Percentiles rank a stretch among this genome's conserved stretches.
Evolutionary conservation across 2,797 vertebrate species (phyloP).

Genomic region (Hypotaenidia philippensis): DNA sequence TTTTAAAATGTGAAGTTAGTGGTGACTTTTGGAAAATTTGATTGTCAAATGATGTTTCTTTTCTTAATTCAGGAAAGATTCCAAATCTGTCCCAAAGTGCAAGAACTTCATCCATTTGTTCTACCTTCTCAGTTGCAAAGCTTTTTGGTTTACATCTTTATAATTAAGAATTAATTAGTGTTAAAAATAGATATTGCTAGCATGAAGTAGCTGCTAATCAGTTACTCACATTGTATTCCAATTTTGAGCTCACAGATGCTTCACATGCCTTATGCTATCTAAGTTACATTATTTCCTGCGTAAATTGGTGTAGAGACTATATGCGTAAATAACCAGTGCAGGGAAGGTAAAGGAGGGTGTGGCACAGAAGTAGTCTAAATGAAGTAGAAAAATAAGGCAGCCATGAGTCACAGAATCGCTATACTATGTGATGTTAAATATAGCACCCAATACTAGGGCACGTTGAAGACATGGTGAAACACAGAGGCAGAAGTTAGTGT

Average conservation of each 20-base stretch:
- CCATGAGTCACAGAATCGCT: not conserved
- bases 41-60: not conserved
- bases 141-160: not conserved
- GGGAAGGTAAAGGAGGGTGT: not conserved
- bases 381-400: not conserved
- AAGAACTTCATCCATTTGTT: not conserved
- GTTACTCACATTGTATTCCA: not conserved
- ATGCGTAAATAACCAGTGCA: not conserved
- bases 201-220: not conserved
- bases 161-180: not conserved
- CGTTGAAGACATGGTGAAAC: not conserved
- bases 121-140: not conserved
- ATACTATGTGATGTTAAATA: not conserved
- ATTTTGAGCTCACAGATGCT: not conserved
- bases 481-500: not conserved
- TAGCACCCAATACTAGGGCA: not conserved
- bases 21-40: not conserved
- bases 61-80: not conserved
- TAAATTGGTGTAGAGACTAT: not conserved
- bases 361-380: not conserved
- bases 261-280: not conserved
- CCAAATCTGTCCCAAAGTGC: not conserved
- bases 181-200: not conserved
- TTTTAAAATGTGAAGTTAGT: fast-evolving
- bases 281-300: not conserved